Percentiles rank a stretch among this genome's conserved stretches.
Evolutionary conservation across 2,888 invertebrate genomes (phyloP).

Genomic region (Athetis lepigone): DNA sequence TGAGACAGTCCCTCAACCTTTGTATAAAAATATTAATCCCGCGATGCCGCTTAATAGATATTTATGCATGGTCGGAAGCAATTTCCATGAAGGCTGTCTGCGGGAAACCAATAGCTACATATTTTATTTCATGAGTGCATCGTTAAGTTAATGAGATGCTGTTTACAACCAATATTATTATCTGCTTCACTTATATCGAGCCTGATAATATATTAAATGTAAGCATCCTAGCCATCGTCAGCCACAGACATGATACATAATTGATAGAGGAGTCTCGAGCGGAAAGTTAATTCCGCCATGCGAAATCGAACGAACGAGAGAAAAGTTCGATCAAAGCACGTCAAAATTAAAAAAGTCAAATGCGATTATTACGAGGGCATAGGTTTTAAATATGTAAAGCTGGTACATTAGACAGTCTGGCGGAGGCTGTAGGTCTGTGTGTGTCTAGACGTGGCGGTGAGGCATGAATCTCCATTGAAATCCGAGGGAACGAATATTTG

Average conservation of each 20-base stretch:
- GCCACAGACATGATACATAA: slow-evolving; percentile 48
- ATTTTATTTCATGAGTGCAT: slow-evolving; percentile 76
- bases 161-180: slow-evolving; percentile 82
- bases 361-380: slow-evolving; percentile 67
- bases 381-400: slow-evolving; percentile 77
- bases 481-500: slow-evolving; percentile 81
- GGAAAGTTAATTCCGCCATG: slow-evolving; percentile 32
- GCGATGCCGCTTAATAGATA: slow-evolving; percentile 86
- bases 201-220: slow-evolving; percentile 66
- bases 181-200: slow-evolving; percentile 67
- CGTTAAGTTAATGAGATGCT: slow-evolving; percentile 82
- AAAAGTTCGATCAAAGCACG: slow-evolving; percentile 52
- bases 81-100: slow-evolving; percentile 80
- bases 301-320: slow-evolving; percentile 42
- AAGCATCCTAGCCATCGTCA: slow-evolving; percentile 22
- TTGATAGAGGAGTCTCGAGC: slow-evolving; percentile 37
- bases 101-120: slow-evolving; percentile 62
- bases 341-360: slow-evolving; percentile 72
- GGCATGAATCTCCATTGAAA: slow-evolving; percentile 77
- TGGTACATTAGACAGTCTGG: slow-evolving; percentile 73
- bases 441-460: slow-evolving; percentile 75
- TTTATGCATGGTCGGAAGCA: slow-evolving; percentile 88
- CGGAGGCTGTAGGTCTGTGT: slow-evolving; percentile 55
- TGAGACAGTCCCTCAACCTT: slow-evolving; percentile 78
- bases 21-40: slow-evolving; percentile 88